Evolutionary conservation across 2,888 invertebrate genomes (phyloP).

Genomic region (Papilio demoleus): DNA sequence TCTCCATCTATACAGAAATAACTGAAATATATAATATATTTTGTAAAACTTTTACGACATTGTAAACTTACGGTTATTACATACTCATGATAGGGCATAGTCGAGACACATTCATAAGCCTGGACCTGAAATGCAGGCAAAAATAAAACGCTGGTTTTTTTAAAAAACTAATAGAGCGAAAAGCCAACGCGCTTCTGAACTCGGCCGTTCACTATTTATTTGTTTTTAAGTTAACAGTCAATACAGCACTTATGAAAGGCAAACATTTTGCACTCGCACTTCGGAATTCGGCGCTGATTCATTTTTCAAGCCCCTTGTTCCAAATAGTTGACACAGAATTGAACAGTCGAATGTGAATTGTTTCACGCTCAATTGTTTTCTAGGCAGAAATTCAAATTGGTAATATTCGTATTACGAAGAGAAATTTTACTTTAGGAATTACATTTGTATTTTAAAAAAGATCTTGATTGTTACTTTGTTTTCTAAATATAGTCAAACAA

Average conservation of each 20-base stretch:
- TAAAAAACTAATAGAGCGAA: not conserved
- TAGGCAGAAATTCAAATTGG: not conserved
- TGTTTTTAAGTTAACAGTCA: constrained; percentile 28
- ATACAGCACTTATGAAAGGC: constrained; percentile 17
- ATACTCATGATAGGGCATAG: no score
- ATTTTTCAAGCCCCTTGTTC: constrained; percentile 3
- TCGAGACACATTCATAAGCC: no score
- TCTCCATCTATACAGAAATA: no score
- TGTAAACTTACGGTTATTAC: no score
- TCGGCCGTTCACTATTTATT: constrained; percentile 12
- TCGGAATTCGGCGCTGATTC: not conserved
- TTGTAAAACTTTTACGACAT: no score
- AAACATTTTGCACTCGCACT: constrained; percentile 4
- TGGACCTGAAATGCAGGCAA: no score
- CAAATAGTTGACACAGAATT: constrained; percentile 13
- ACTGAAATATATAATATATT: no score
- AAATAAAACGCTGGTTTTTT: not conserved
- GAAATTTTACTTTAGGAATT: not conserved
- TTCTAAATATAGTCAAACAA: no score
- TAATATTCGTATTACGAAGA: not conserved
- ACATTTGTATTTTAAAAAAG: no score
- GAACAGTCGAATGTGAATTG: constrained; percentile 19
- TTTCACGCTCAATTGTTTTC: constrained; percentile 11
- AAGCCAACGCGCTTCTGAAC: not conserved
- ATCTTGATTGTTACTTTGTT: no score